Base-by-base conservation (phyloP, 2,797 vertebrate species). In the Meda fulgida region DNA sequence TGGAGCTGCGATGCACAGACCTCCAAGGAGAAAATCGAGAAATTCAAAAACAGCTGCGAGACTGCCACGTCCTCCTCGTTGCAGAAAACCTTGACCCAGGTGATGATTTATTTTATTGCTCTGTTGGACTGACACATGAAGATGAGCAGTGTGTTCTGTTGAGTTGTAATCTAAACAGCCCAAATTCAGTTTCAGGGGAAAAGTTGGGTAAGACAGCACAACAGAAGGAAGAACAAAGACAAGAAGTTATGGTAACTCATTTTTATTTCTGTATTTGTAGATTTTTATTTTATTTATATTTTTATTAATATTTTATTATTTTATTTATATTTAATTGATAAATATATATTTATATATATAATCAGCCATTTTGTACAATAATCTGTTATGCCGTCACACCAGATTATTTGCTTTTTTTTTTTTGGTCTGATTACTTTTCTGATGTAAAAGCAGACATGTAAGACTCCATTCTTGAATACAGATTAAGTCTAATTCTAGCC, bases 11-110 rank as follows among this genome's bases (percentile, higher is more conserved):
- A 69, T 93, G 81, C 84, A 88, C 53, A 31, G 87, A 92, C 23
- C 83, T 96, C n/a, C 80, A 93, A 78, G 94, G 90, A 71, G 92
- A 95, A 83, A 94, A 94, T 55, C 63, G n/a, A 55, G 92, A 92
- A 3, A 87, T 93, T 26, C 87, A 93, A 79, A 94, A 92, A 90
- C 91, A 92, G 75, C 92, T 96, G 3, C 89, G 88, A 69, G 91
- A 94, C 84, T 95, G 94, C 29, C 94, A 94, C 11, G 43, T 86
- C 1, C 84, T 95, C 43, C 89, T 95, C 0, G 90, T 95, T 14
- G 84, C 92, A 70, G 92, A 90, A 69, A 91, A 93, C 60, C 91
- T 95, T 51, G 95, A 96, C 77, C 94, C 94, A 88, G 93, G 95
- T 95, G 40, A 55, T 36, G 6, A 76, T 81, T 36, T 11, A 14